Conservation (phyloP, 2,888 invertebrate genomes). For the Tyria jacobaeae region DNA sequence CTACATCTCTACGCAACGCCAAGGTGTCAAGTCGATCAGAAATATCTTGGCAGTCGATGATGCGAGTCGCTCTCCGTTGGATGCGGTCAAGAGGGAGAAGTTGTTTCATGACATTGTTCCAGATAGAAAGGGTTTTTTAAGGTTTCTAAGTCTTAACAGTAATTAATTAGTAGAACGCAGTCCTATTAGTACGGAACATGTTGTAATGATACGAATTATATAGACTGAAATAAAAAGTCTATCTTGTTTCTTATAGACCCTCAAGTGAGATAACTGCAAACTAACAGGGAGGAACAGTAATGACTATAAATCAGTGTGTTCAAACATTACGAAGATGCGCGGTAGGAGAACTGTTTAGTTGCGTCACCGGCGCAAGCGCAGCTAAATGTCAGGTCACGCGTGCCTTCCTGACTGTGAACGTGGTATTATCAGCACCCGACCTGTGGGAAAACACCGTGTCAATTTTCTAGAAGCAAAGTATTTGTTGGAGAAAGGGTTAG, state of each 20-base stretch:
- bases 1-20: too few species aligned
- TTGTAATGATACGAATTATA: too few species aligned
- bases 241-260: constrained; percentile 1
- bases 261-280: constrained; percentile 29
- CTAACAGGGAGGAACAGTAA: constrained; percentile 24
- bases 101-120: too few species aligned
- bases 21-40: too few species aligned
- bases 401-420: constrained; percentile 71
- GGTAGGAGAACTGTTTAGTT: constrained; percentile 45
- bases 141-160: too few species aligned
- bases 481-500: constrained; percentile 14
- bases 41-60: too few species aligned
- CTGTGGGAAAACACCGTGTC: constrained; percentile 37
- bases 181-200: too few species aligned
- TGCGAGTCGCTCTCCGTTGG: too few species aligned
- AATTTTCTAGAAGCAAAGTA: constrained; percentile 10
- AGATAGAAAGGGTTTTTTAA: too few species aligned
- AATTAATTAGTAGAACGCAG: too few species aligned
- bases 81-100: too few species aligned
- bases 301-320: constrained; percentile 43
- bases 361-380: constrained; percentile 61
- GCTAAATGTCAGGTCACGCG: constrained; percentile 71
- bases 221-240: too few species aligned
- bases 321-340: constrained; percentile 50
- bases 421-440: constrained; percentile 56